Evolutionary conservation across 2,888 invertebrate species (phyloP), one percentile per base, ranked within the genome.

Genomic region (Ethmia dodecea): DNA sequence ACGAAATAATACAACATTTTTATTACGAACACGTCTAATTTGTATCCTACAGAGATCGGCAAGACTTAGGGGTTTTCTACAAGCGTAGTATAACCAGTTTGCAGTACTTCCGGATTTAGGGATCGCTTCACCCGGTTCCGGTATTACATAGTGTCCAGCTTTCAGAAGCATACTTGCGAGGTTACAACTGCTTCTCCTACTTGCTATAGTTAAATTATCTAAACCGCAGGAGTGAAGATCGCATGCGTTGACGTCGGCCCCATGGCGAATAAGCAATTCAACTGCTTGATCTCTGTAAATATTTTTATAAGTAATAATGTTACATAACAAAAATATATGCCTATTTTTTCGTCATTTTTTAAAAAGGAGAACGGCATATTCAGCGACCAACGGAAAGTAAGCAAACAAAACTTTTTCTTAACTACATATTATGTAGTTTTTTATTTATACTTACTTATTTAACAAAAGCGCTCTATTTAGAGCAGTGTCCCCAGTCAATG

Each of bases 191-290:
- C 59, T 51, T 26, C 75, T 59, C 36, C 81, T 72, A 42, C 87
- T 83, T 6, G 89, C 89, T 45, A 89, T 76, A 11, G 87, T 79
- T 29, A 90, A 60, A 53, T 88, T 88, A 47, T 89, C 90, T 35
- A 89, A 75, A 3, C 75, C 76, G 44, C 84, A 88, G 1, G 88
- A 79, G 34, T 86, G 78, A 37, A 89, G 74, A 50, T 89, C 89
- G 42, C 87, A 86, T 2, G 86, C 68, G 58, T 90, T 91, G 0
- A 91, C 90, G 52, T 91, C 88, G 6, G 89, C 89, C 18, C 92
- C 92, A 44, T 90, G 86, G 34, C 88, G 84, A 32, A 91, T 87
- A 6, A 91, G 72, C 8, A 88, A 61, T 27, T 83, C 71, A 2
- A 90, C 90, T 8, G 89, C 89, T 34, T 75, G 55, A 43, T 84